A percentile compares a stretch with the other conserved stretches of the same genome.
These are phyloP conservation scores for Brachypteracias leptosomus DNA, from an alignment of 2,113 vertebrate genomes.

Conservation along the genomic window DNA sequence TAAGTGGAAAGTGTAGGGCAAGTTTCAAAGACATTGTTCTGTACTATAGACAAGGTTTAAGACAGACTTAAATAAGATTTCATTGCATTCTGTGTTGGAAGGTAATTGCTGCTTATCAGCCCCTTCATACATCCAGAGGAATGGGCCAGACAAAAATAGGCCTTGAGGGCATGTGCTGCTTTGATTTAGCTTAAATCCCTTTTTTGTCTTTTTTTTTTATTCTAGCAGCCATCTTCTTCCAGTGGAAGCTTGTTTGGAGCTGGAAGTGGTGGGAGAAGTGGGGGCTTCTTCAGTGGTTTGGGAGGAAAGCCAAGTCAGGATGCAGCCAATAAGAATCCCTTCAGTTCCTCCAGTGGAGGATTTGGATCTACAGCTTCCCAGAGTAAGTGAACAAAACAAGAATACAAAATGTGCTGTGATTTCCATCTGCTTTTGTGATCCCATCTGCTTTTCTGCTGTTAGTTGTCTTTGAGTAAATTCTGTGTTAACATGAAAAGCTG, in stretches of 20 bases:
- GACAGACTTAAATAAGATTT: neutral
- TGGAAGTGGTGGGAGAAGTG: conserved; percentile 67
- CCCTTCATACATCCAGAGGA: neutral
- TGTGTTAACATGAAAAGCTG: neutral
- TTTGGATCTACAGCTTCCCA: conserved; percentile 70
- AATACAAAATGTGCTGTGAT: conserved; percentile 1
- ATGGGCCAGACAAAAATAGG: neutral
- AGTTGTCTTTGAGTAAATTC: neutral
- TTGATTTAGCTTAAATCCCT: neutral
- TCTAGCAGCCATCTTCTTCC: conserved; percentile 74
- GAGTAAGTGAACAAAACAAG: conserved; percentile 71
- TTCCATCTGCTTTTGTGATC: conserved; percentile 4
- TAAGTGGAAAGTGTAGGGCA: neutral
- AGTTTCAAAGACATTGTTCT: neutral
- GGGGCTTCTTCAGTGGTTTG: conserved; percentile 93
- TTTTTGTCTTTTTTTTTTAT: neutral
- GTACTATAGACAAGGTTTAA: neutral
- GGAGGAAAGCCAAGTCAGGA: conserved; percentile 97
- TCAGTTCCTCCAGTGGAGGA: conserved; percentile 77
- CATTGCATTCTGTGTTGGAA: neutral
- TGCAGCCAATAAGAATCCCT: conserved; percentile 95
- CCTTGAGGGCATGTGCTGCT: neutral
- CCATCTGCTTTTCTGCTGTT: neutral
- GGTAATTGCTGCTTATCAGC: neutral
- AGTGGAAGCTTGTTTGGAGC: conserved; percentile 83